Conservation (phyloP, 1,140 invertebrate genomes). For the Euura saliciscinereae region DNA sequence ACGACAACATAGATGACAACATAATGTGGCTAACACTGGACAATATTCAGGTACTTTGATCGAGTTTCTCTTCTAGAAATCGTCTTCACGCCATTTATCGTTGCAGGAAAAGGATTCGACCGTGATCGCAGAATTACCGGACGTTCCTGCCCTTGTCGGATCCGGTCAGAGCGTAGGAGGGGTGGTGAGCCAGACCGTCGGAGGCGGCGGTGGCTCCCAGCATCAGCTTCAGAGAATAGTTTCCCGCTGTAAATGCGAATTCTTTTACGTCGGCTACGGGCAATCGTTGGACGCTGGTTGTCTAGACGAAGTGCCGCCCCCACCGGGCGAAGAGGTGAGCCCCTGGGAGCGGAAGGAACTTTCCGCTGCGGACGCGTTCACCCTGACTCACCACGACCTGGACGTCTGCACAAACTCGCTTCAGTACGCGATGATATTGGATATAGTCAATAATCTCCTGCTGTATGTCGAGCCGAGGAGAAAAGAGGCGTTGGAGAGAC, state of each 20-base stretch:
- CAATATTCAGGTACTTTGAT: conserved; percentile 72
- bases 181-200: conserved; percentile 91
- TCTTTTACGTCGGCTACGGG: conserved; percentile 95
- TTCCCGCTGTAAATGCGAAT: conserved; percentile 96
- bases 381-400: conserved; percentile 96
- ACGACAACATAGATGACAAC: conserved; percentile 81
- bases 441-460: conserved; percentile 96
- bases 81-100: not conserved
- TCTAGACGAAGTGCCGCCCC: conserved; percentile 69
- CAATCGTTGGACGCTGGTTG: conserved; percentile 77
- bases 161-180: conserved; percentile 96
- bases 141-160: conserved; percentile 89
- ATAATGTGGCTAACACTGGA: conserved; percentile 96
- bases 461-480: conserved; percentile 96
- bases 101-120: conserved; percentile 75
- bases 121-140: conserved; percentile 77
- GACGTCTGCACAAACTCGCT: conserved; percentile 97
- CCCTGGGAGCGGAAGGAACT: conserved; percentile 78
- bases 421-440: conserved; percentile 94
- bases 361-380: conserved; percentile 94
- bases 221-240: conserved; percentile 92
- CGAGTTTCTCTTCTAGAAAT: conserved; percentile 8
- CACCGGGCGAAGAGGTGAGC: conserved; percentile 72
- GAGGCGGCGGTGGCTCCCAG: conserved; percentile 69
- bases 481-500: conserved; percentile 87